These are phyloP conservation scores for Amblyopsis rosae DNA, from an alignment of 2,113 vertebrate genomes.

Conservation along the genomic window DNA sequence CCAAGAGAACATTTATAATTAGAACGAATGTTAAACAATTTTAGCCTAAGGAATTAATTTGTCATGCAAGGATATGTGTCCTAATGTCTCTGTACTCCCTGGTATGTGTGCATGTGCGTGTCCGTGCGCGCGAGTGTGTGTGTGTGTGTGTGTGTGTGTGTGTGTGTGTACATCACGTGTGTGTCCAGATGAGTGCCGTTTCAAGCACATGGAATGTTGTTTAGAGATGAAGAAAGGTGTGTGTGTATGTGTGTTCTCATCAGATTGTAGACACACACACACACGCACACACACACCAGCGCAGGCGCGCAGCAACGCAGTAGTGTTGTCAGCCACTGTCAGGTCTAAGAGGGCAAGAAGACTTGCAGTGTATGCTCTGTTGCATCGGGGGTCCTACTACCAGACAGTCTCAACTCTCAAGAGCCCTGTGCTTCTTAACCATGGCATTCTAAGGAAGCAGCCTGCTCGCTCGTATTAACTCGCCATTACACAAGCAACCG, in stretches of 20 bases:
- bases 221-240: constrained; percentile 35
- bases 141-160: background rate
- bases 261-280: constrained; percentile 1
- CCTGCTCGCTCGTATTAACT: no score
- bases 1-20: background rate
- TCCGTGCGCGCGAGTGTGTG: background rate
- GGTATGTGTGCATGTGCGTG: background rate
- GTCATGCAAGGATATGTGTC: background rate
- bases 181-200: constrained; percentile 18
- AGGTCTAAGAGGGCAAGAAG: no score
- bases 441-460: no score
- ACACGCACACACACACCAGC: constrained; percentile 2
- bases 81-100: background rate
- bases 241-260: background rate
- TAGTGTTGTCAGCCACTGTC: background rate
- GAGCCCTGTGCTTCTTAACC: constrained; percentile 41
- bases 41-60: background rate
- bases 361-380: background rate
- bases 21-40: background rate
- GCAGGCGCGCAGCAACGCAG: background rate
- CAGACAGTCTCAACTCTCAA: background rate
- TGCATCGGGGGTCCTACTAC: no score
- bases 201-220: constrained; percentile 56
- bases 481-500: no score
- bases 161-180: background rate